Evolutionary conservation across 2,113 vertebrate species (phyloP), one percentile per base, ranked within the genome.

Genomic region (Plecotus auritus): DNA sequence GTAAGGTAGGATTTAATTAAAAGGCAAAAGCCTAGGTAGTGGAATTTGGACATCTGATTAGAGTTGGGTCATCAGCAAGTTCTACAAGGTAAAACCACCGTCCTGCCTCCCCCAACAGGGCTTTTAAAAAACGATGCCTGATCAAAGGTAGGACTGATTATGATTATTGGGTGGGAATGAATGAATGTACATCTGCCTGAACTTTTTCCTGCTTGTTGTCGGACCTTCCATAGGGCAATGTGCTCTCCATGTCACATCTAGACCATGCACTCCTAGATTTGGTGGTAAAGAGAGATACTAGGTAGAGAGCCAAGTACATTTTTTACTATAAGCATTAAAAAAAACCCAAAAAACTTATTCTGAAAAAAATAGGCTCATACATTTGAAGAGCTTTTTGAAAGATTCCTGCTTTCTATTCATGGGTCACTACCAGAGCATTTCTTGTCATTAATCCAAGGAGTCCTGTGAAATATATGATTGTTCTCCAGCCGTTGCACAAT

Each of bases 351-450:
- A 37, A 56, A 11, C 49, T 81, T 59, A 73, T 7, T 64, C 47
- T 88, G 37, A 42, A 26, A 85, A 85, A 81, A 42, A 23, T 23
- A 81, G 56, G 7, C 73, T 89, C 40, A 0, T 82, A 56, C 40
- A 72, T 80, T 45, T 61, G 49, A 94, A 82, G 35, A 56, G 10
- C 12, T 91, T 84, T 91, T 81, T 61, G 9, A 95, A 84, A 81
- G 64, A 70, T 61, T 89, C 30, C 80, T 95, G 40, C 40, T 76
- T 85, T 45, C 56, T 80, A 64, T 81, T 88, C 56, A 88, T 56
- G 35, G 49, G 49, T 93, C 47, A 91, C 88, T 91, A 88, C 47
- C 35, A 92, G 88, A 78, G 40, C 10, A 78, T 74, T 94, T 95
- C 76, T 87, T 93, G 26, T 80, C 54, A 56, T 70, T 88, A 81